Percentiles rank a stretch among this genome's conserved stretches.
These are phyloP conservation scores for Aleiodes testaceus DNA, from an alignment of 2,888 invertebrate genomes.

Conservation along the genomic window DNA sequence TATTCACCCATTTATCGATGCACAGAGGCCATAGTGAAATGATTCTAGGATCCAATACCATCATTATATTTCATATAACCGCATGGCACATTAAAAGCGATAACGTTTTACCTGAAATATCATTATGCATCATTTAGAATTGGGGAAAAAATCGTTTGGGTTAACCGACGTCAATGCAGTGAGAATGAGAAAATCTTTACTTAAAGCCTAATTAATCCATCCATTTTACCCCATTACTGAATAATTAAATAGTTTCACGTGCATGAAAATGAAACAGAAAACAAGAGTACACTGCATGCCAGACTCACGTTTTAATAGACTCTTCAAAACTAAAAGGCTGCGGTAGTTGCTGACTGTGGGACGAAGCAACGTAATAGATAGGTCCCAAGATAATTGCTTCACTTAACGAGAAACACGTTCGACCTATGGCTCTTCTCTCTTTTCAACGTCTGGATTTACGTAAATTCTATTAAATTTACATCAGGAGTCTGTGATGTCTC, in stretches of 20 bases:
- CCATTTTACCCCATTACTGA: no score
- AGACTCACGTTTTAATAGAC: slow-evolving; percentile 53
- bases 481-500: neutral
- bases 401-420: slow-evolving; percentile 72
- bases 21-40: slow-evolving; percentile 31
- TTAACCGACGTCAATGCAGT: neutral
- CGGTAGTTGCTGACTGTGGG: slow-evolving; percentile 69
- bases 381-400: slow-evolving; percentile 70
- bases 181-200: neutral
- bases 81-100: slow-evolving; percentile 40
- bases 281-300: slow-evolving; percentile 31
- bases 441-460: slow-evolving; percentile 24
- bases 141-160: neutral
- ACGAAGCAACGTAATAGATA: slow-evolving; percentile 68
- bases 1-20: slow-evolving; percentile 64
- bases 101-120: slow-evolving; percentile 32
- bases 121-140: slow-evolving; percentile 13
- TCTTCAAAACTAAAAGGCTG: slow-evolving; percentile 69
- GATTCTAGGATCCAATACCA: slow-evolving; percentile 18
- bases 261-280: slow-evolving; percentile 5
- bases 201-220: no score
- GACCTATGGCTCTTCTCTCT: slow-evolving; percentile 44
- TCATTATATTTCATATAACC: slow-evolving; percentile 40
- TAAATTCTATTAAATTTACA: slow-evolving; percentile 8
- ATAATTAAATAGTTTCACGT: neutral